phyloP scores from a whole-genome alignment of 2,797 vertebrate genomes.

The Falco biarmicus region DNA sequence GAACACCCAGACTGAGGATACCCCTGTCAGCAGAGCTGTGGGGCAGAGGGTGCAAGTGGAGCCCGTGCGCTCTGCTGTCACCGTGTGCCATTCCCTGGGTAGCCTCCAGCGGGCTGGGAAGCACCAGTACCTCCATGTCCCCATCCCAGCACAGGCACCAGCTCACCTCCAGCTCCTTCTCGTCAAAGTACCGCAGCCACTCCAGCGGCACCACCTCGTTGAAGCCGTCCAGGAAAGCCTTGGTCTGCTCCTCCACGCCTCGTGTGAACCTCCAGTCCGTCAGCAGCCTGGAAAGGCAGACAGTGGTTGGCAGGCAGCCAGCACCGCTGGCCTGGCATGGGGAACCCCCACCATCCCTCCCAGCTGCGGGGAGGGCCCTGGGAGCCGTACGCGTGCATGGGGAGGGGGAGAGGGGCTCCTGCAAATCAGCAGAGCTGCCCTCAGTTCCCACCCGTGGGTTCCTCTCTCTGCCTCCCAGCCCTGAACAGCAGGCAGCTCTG shows the following conservation, averaged over 20 bases:
- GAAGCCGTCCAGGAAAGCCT: slow-evolving; percentile 95
- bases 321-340: accelerated
- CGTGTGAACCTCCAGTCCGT: slow-evolving; percentile 96
- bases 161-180: slow-evolving; percentile 96
- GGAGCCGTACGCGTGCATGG: accelerated
- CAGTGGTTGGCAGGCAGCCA: background rate
- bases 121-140: accelerated
- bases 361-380: accelerated
- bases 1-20: accelerated
- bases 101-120: background rate
- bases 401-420: background rate
- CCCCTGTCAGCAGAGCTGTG: accelerated
- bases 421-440: background rate
- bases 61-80: accelerated
- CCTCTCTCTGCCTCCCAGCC: background rate
- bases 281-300: slow-evolving; percentile 82
- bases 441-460: background rate
- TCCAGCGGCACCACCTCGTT: slow-evolving; percentile 96
- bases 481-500: background rate
- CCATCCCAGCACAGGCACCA: background rate
- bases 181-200: slow-evolving; percentile 97
- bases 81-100: accelerated
- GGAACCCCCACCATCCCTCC: background rate
- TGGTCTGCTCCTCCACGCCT: slow-evolving; percentile 96
- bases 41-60: background rate